These are phyloP conservation scores for Lophochroa leadbeateri DNA, from an alignment of 2,113 vertebrate genomes.

Conservation along the genomic window DNA sequence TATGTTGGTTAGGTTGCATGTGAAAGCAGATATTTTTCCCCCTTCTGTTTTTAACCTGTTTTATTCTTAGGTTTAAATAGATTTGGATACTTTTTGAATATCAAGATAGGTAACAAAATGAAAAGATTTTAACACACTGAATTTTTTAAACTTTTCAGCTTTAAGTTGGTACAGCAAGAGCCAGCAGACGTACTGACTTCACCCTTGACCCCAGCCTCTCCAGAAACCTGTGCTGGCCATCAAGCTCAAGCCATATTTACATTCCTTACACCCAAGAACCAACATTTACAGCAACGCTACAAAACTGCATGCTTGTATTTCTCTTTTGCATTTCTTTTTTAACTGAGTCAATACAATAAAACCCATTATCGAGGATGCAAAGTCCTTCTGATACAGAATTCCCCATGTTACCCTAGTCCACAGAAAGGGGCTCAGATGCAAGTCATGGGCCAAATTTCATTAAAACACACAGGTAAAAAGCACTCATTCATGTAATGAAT, in stretches of 20 bases:
- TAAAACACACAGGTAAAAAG: neutral
- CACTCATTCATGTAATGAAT: neutral
- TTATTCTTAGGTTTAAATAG: neutral
- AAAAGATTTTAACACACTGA: neutral
- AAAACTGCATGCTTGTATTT: rapidly evolving
- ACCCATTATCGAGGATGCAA: rapidly evolving
- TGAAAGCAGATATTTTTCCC: neutral
- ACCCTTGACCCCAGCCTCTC: neutral
- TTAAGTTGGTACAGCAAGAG: neutral
- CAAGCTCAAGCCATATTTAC: neutral
- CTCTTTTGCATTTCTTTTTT: neutral
- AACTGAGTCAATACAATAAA: neutral
- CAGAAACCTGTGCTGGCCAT: neutral
- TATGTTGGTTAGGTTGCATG: neutral
- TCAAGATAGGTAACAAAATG: neutral
- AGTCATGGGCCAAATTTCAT: neutral
- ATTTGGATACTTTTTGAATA: neutral
- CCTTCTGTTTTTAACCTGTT: neutral
- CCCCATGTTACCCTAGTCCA: rapidly evolving
- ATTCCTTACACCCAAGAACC: neutral
- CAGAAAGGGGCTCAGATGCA: rapidly evolving
- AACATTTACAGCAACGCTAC: neutral
- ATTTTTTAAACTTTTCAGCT: neutral
- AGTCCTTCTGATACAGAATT: neutral
- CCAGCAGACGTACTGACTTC: neutral